These are phyloP conservation scores for Pimephales promelas DNA, from an alignment of 2,113 vertebrate genomes.

Conservation along the genomic window DNA sequence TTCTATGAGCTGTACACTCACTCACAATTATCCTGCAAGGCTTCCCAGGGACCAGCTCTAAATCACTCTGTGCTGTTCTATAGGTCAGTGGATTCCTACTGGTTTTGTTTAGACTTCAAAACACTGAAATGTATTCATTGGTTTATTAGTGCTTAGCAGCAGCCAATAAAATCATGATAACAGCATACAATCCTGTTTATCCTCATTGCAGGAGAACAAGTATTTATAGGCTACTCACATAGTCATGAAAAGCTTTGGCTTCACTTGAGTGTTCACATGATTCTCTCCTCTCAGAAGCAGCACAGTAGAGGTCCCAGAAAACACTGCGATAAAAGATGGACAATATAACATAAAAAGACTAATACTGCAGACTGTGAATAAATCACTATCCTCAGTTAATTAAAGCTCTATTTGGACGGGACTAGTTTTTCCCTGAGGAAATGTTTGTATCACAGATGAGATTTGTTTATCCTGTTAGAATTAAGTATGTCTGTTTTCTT, in stretches of 20 bases:
- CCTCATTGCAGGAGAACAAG: not conserved
- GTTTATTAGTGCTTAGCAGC: conserved; percentile 7
- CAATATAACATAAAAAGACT: conserved; percentile 2
- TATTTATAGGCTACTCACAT: conserved; percentile 89
- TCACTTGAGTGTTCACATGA: conserved; percentile 99
- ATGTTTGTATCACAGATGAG: conserved; percentile 2
- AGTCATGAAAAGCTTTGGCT: conserved; percentile 99
- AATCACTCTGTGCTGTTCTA: not conserved
- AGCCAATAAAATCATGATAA: not conserved
- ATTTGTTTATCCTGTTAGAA: not conserved
- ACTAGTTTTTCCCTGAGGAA: not conserved
- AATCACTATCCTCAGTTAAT: conserved; percentile 8
- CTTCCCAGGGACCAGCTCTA: conserved; percentile 25
- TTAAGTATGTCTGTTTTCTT: not conserved
- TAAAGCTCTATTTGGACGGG: conserved; percentile 8
- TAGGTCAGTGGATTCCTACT: not conserved
- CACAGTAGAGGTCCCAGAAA: conserved; percentile 99
- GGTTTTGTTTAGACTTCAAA: conserved; percentile 17
- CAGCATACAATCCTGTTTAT: not conserved
- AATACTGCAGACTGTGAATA: not conserved
- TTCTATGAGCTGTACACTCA: conserved; percentile 20
- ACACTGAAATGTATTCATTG: not conserved
- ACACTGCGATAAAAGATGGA: conserved; percentile 76
- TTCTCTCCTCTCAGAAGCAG: conserved; percentile 96
- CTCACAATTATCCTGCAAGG: conserved; percentile 16